Evolutionary conservation across 2,797 vertebrate genomes (phyloP), one percentile per base, ranked within the genome.

Genomic region (Protonibea diacanthus): DNA sequence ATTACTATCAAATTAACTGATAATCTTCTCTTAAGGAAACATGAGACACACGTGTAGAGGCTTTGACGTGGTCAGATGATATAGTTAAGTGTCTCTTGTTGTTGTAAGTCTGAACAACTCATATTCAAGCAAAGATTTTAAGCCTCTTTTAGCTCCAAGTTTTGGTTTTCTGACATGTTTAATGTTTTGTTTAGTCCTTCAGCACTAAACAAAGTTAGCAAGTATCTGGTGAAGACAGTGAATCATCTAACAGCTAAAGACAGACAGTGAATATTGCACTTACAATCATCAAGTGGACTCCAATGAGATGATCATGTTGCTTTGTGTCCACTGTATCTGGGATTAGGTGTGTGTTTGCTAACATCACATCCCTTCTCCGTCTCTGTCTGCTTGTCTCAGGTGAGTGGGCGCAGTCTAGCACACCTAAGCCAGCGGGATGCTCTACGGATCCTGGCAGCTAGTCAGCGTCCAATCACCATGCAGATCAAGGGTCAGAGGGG

Each of bases 391-490:
- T 74, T 69, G 48, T 76, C 60, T 86, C 71, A 96, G 95, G 80
- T 94, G 65, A 93, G 68, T 82, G 90, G 93, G 72, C 91, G 89
- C 78, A 94, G 94, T 70, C 86, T 95, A 69, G 91, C 91, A 56
- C 91, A 95, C 70, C 87, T 95, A 71, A 95, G 92, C 84, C 95
- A 96, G 62, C 90, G 88, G 6, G 95, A 96, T 73, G 94, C 94
- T 49, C 84, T 96, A 47, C 86, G 92, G 65, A 95, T 96, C 68
- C 90, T 95, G 67, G 93, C 94, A 2, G 92, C 91, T 44, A 94
- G 91, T 59, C 94, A 95, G 76, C 94, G 90, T 81, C 95, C 95
- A 85, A 94, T 95, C 92, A 95, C 95, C 49, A 87, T 96, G 88
- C 95, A 96, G 91, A 93, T 96, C 20, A 95, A 96, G 71, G 90